Evolutionary conservation across 1,140 invertebrate genomes (phyloP).

Genomic region (Scaptomyza pallida): DNA sequence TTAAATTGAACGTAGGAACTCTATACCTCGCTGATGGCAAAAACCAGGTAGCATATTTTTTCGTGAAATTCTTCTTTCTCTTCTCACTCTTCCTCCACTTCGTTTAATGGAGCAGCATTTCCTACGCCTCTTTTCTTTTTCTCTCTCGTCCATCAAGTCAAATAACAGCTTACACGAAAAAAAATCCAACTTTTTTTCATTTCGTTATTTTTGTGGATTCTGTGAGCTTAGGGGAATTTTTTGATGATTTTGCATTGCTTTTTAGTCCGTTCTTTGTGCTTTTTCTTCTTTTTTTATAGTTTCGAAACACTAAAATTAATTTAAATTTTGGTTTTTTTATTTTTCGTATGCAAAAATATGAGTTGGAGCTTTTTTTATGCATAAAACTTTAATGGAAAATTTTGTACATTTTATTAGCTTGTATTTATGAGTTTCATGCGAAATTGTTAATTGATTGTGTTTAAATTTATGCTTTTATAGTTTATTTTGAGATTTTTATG

Average conservation of each 20-base stretch:
- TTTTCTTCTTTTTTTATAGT: constrained; percentile 45
- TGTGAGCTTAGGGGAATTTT: constrained; percentile 20
- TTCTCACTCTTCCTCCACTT: background rate
- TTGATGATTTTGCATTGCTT: constrained; percentile 38
- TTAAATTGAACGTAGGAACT: constrained; percentile 84
- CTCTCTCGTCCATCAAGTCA: constrained; percentile 34
- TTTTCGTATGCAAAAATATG: background rate
- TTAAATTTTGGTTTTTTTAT: constrained; percentile 1
- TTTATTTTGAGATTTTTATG: background rate
- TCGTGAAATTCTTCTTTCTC: constrained; percentile 40
- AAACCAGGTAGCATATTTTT: constrained; percentile 80
- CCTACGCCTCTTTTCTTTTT: no score
- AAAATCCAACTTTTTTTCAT: constrained; percentile 45
- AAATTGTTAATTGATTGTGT: constrained; percentile 13
- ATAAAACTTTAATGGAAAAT: constrained; percentile 26
- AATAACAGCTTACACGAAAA: constrained; percentile 45
- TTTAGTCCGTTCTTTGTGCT: constrained; percentile 21
- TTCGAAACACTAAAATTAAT: constrained; percentile 34
- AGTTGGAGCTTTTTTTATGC: constrained; percentile 20
- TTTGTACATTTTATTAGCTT: constrained; percentile 18
- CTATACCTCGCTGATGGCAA: constrained; percentile 84
- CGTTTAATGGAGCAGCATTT: constrained; percentile 57
- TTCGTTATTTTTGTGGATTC: constrained; percentile 32
- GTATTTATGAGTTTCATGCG: constrained; percentile 16
- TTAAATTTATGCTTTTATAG: constrained; percentile 8